Conservation (phyloP, 2,113 vertebrate genomes). For the Thalassoma bifasciatum region DNA sequence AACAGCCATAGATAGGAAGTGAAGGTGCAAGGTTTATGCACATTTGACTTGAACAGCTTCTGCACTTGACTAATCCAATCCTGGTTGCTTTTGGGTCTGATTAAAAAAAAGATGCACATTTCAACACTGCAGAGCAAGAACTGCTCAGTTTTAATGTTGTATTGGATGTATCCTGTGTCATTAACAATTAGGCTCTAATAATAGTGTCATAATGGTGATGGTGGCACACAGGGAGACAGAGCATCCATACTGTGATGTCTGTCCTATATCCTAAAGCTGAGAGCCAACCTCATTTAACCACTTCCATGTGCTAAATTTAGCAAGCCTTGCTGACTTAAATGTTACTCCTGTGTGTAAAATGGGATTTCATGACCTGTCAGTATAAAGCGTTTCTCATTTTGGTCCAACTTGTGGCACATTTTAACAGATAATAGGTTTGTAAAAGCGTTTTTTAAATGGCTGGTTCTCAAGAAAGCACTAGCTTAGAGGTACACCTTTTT, state of each 20-base stretch:
- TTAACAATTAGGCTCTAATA: slow-evolving; percentile 52
- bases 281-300: not conserved
- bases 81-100: slow-evolving; percentile 35
- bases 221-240: slow-evolving; percentile 15
- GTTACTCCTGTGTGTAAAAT: not conserved
- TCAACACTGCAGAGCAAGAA: slow-evolving; percentile 32
- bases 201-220: slow-evolving; percentile 42
- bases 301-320: slow-evolving; percentile 17
- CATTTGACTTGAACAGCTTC: slow-evolving; percentile 32
- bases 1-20: slow-evolving; percentile 14
- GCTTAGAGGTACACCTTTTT: not conserved
- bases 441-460: not conserved
- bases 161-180: slow-evolving; percentile 42
- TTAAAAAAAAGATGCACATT: slow-evolving; percentile 30
- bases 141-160: slow-evolving; percentile 44
- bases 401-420: not conserved
- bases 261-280: slow-evolving; percentile 21
- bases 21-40: slow-evolving; percentile 15
- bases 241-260: slow-evolving; percentile 28
- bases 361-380: not conserved
- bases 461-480: not conserved
- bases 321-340: not conserved
- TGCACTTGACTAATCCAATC: slow-evolving; percentile 24
- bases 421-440: not conserved
- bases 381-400: not conserved